Conservation (phyloP, 1,140 invertebrate genomes). For the Elysia chlorotica region DNA sequence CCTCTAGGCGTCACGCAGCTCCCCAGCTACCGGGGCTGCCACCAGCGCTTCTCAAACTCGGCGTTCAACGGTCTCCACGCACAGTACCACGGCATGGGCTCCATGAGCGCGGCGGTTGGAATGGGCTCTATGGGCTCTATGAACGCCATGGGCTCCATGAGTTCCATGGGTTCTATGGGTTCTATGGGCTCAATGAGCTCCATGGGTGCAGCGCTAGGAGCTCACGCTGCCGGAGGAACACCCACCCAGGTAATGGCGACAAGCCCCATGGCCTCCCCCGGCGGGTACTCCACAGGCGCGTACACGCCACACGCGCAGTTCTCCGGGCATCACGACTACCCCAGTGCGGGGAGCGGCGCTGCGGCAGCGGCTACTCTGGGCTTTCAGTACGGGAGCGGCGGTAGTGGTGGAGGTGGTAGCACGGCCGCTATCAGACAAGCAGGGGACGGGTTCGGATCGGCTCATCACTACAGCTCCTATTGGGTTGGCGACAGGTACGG, state of each 20-base stretch:
- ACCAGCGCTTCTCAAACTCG: constrained; percentile 26
- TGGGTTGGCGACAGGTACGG: constrained; percentile 53
- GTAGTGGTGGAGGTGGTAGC: too few species aligned
- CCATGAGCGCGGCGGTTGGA: constrained; percentile 21
- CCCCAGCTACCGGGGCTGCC: constrained; percentile 39
- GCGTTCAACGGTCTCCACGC: constrained; percentile 39
- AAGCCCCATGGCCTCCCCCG: constrained; percentile 36
- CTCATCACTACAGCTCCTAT: constrained; percentile 47
- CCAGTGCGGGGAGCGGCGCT: too few species aligned
- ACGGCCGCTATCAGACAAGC: too few species aligned
- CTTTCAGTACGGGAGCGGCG: constrained; percentile 49
- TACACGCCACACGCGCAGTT: constrained; percentile 47
- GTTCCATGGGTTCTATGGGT: constrained; percentile 15
- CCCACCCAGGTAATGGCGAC: too few species aligned
- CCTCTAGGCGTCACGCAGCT: constrained; percentile 39
- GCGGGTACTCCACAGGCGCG: constrained; percentile 38
- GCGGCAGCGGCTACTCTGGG: constrained; percentile 34
- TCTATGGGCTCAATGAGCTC: too few species aligned
- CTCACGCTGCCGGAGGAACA: constrained; percentile 24
- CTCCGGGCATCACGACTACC: constrained; percentile 42
- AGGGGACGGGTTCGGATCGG: constrained; percentile 42
- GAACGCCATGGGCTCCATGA: too few species aligned
- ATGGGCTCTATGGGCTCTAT: too few species aligned
- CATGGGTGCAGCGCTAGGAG: constrained; percentile 8
- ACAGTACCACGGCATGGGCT: too few species aligned